Percentiles rank a stretch among this genome's conserved stretches.
These are phyloP conservation scores for Drepana arcuata DNA, from an alignment of 1,140 invertebrate species.

Conservation along the genomic window DNA sequence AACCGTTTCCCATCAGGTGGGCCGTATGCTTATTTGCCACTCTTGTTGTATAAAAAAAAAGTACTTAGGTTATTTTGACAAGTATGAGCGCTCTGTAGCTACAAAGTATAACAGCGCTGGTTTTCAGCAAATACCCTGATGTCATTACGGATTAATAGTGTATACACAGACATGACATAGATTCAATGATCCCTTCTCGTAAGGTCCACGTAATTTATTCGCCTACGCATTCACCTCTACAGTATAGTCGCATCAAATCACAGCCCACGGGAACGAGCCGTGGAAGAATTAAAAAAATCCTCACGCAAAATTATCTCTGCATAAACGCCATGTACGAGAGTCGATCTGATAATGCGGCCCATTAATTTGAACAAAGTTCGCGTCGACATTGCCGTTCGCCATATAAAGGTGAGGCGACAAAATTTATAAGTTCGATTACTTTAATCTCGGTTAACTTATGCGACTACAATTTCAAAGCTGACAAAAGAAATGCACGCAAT, in stretches of 20 bases:
- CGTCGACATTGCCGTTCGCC: conserved; percentile 62
- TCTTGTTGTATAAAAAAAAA: no score
- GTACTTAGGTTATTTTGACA: no score
- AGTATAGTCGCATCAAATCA: conserved; percentile 11
- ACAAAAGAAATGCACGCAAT: conserved; percentile 71
- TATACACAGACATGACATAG: no score
- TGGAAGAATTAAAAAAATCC: conserved; percentile 54
- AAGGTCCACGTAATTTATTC: conserved; percentile 29
- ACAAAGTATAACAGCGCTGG: no score
- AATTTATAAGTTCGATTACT: conserved; percentile 73
- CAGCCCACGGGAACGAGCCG: conserved; percentile 23
- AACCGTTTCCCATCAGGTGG: no score
- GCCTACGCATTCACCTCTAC: conserved; percentile 33
- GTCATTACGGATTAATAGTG: no score
- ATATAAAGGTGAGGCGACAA: conserved; percentile 70
- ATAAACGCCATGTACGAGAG: conserved; percentile 68
- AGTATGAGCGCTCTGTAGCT: no score
- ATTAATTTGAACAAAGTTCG: conserved; percentile 70
- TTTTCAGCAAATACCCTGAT: no score
- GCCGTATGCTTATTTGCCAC: no score
- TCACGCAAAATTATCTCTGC: conserved; percentile 65
- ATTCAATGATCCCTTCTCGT: no score
- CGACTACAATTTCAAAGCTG: conserved; percentile 71
- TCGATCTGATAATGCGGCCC: conserved; percentile 66
- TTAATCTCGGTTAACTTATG: conserved; percentile 71